These are phyloP conservation scores for Thaumetopoea pityocampa DNA, from an alignment of 1,140 invertebrate genomes.

Conservation along the genomic window DNA sequence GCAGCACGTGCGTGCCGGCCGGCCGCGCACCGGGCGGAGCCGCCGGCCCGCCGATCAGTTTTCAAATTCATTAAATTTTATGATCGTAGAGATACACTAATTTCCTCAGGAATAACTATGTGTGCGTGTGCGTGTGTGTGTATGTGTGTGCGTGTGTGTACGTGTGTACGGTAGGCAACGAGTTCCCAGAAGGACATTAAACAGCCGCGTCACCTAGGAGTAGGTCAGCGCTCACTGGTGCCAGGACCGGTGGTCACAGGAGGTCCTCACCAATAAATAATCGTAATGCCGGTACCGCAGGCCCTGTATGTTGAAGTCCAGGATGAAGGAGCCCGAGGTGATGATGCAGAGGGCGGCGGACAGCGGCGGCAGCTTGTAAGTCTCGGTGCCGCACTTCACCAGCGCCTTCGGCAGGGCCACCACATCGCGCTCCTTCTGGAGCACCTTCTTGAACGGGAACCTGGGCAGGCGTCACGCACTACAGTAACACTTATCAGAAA, in stretches of 20 bases:
- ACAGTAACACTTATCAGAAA: neutral
- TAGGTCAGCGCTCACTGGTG: no score
- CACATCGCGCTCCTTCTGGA: slow-evolving; percentile 51
- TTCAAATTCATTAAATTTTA: no score
- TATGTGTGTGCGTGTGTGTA: no score
- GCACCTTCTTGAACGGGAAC: slow-evolving; percentile 60
- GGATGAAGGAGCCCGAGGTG: slow-evolving; percentile 59
- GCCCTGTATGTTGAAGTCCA: slow-evolving; percentile 67
- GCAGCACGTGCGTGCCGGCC: no score
- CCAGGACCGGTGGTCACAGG: neutral
- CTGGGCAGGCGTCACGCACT: slow-evolving; percentile 21
- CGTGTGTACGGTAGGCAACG: no score
- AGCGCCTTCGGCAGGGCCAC: slow-evolving; percentile 54
- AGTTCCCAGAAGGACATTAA: no score
- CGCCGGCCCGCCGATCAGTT: no score
- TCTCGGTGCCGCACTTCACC: slow-evolving; percentile 57
- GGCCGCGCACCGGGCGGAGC: no score
- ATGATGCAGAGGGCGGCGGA: slow-evolving; percentile 57
- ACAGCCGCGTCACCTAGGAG: no score
- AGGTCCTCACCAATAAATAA: slow-evolving; percentile 47
- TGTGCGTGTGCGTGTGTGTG: no score
- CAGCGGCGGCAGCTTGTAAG: slow-evolving; percentile 63
- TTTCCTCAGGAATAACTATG: no score
- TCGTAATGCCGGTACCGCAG: slow-evolving; percentile 58
- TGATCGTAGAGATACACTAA: no score